Conservation (phyloP, 2,888 invertebrate species). For the Brachyptera risi region DNA sequence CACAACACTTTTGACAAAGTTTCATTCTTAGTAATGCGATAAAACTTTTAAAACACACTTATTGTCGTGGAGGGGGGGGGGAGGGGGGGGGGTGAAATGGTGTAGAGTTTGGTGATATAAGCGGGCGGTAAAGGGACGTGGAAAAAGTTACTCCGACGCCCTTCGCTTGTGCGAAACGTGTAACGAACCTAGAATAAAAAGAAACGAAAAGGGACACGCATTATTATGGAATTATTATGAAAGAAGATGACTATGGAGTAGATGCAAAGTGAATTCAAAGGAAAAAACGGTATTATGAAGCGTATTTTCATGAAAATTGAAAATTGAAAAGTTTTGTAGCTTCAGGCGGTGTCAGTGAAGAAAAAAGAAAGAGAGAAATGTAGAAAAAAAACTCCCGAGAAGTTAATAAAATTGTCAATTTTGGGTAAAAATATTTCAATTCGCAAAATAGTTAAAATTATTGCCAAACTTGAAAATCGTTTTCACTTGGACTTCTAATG, state of each 20-base stretch:
- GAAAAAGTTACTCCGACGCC: neutral
- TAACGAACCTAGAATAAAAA: constrained; percentile 6
- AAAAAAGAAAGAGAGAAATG: neutral
- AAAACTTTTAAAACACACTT: constrained; percentile 18
- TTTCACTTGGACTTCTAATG: too few relatives aligned
- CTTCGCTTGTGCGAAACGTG: neutral
- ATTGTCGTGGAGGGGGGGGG: neutral
- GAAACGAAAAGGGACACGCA: neutral
- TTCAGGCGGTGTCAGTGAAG: constrained; percentile 6
- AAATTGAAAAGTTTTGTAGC: constrained; percentile 15
- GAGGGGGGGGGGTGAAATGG: neutral
- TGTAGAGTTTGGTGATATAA: neutral
- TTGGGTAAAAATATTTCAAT: too few relatives aligned
- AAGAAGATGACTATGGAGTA: too few relatives aligned
- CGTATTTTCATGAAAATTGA: too few relatives aligned
- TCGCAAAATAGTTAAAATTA: too few relatives aligned
- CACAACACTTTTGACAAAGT: constrained; percentile 10
- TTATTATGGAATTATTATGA: neutral
- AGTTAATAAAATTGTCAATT: neutral
- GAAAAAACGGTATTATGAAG: neutral
- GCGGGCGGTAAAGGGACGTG: neutral
- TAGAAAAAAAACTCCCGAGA: neutral
- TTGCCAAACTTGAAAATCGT: too few relatives aligned
- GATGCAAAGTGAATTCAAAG: neutral
- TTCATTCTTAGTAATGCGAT: constrained; percentile 12